phyloP scores from a whole-genome alignment of 1,140 invertebrate species.

The Pomacea maculata region DNA sequence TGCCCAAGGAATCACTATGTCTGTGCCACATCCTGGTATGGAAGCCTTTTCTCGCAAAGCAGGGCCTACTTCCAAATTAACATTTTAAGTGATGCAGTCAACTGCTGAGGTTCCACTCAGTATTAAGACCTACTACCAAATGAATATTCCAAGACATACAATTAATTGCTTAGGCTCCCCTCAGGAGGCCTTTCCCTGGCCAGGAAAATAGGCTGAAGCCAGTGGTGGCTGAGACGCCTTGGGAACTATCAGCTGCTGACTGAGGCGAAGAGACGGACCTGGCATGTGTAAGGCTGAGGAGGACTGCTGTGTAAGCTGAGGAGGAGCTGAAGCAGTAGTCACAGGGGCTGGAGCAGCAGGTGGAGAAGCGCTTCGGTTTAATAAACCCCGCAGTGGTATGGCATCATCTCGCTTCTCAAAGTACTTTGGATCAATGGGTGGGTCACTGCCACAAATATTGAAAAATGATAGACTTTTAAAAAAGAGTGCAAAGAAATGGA shows the following conservation, averaged over 20 bases:
- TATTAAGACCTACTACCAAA: too few species aligned
- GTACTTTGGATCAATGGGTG: slow-evolving; percentile 56
- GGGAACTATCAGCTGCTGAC: slow-evolving; percentile 51
- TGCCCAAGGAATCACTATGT: too few species aligned
- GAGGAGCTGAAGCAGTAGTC: background rate
- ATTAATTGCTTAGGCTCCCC: background rate
- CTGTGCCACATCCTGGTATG: too few species aligned
- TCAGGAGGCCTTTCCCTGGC: slow-evolving; percentile 29
- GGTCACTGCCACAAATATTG: slow-evolving; percentile 36
- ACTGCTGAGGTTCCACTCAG: too few species aligned
- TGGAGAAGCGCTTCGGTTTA: slow-evolving; percentile 32
- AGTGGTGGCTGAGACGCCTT: slow-evolving; percentile 49
- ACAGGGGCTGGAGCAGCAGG: background rate
- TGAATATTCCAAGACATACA: background rate
- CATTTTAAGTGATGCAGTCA: too few species aligned
- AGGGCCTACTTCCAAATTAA: too few species aligned
- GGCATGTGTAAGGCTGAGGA: background rate
- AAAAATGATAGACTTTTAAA: background rate
- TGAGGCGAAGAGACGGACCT: slow-evolving; percentile 33
- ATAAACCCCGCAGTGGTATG: slow-evolving; percentile 47
- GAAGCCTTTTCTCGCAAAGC: too few species aligned
- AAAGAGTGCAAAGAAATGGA: background rate
- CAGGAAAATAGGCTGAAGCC: slow-evolving; percentile 59
- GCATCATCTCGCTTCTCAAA: slow-evolving; percentile 54
- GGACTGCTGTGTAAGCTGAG: background rate